Evolutionary conservation across 92 coral and sea anemone species (phyloP).

Genomic region (Bergia sp.): DNA sequence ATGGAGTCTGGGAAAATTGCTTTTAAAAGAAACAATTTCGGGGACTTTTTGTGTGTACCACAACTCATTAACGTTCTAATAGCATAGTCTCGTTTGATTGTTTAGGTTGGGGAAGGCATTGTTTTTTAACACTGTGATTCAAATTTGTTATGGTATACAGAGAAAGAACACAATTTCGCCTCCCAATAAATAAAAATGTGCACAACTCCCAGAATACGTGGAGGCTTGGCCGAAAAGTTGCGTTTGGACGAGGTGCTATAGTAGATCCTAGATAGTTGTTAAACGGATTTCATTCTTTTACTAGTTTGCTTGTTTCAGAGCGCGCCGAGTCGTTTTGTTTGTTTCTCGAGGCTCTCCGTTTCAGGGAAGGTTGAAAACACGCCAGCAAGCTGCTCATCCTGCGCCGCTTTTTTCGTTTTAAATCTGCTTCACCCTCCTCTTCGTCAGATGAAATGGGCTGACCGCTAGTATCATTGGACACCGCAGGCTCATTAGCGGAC

Average conservation of each 20-base stretch:
- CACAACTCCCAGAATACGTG: neutral
- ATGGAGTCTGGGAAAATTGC: neutral
- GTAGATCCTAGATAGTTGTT: neutral
- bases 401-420: conserved; percentile 11
- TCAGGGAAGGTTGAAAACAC: conserved; percentile 22
- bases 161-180: neutral
- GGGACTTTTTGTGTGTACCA: no score
- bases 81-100: no score
- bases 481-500: neutral
- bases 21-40: neutral
- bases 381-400: conserved; percentile 14
- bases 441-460: conserved; percentile 16
- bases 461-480: conserved; percentile 2
- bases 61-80: no score
- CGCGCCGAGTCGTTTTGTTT: conserved; percentile 3
- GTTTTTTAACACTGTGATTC: no score
- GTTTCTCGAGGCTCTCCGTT: conserved; percentile 25
- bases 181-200: neutral
- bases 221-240: neutral
- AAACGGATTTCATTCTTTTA: conserved; percentile 2
- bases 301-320: conserved; percentile 36
- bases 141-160: no score
- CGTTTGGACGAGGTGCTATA: neutral
- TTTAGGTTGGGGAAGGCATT: no score
- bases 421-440: conserved; percentile 1